phyloP scores from a whole-genome alignment of 2,113 vertebrate genomes.

The Sylvilagus bachmani region DNA sequence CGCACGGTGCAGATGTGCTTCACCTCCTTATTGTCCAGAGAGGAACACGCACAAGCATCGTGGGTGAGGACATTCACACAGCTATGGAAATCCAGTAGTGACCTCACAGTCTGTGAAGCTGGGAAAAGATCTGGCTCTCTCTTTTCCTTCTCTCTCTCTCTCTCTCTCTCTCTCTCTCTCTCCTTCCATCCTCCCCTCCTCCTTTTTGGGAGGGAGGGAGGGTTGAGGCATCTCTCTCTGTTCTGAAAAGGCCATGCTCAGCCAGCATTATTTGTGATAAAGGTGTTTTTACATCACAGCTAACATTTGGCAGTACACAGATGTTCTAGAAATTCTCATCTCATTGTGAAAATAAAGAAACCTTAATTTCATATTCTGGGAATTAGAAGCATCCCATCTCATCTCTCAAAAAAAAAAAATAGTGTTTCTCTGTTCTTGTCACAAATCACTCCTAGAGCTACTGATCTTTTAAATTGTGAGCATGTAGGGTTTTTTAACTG shows the following conservation, averaged over 20 bases:
- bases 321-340: constrained; percentile 65
- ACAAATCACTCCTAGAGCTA: constrained; percentile 6
- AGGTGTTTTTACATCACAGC: constrained; percentile 75
- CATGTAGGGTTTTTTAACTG: not conserved
- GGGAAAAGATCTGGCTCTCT: not conserved
- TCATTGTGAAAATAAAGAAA: constrained; percentile 66
- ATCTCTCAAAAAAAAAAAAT: constrained; percentile 36
- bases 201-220: not conserved
- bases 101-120: not conserved
- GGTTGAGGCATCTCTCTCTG: constrained; percentile 50
- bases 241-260: constrained; percentile 45
- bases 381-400: constrained; percentile 53
- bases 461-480: constrained; percentile 22
- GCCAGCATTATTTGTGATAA: constrained; percentile 68
- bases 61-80: not conserved
- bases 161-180: not conserved
- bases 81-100: not conserved
- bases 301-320: constrained; percentile 66
- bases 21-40: not conserved
- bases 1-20: too few species aligned
- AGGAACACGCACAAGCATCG: not conserved
- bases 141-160: not conserved
- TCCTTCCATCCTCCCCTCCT: not conserved
- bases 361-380: constrained; percentile 62
- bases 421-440: not conserved